phyloP scores from a whole-genome alignment of 2,888 invertebrate species.

The Creontiades dilutus region DNA sequence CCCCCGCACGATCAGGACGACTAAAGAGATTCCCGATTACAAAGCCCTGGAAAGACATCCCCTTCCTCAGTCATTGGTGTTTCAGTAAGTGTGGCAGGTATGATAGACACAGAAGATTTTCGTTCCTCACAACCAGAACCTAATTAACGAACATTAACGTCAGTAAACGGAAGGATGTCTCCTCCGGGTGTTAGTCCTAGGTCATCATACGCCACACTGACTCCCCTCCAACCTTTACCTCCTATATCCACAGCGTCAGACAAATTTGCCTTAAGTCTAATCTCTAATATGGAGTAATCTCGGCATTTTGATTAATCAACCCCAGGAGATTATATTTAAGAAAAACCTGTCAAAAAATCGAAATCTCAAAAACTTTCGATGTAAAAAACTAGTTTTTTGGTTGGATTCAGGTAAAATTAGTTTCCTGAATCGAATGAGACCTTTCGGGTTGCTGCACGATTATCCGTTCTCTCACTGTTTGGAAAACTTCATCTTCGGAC shows the following conservation, averaged over 20 bases:
- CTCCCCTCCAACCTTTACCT: conserved; percentile 96
- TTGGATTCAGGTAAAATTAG: too few species aligned
- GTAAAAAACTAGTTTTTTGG: too few species aligned
- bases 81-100: conserved; percentile 85
- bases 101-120: conserved; percentile 85
- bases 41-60: conserved; percentile 84
- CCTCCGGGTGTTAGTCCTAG: conserved; percentile 93
- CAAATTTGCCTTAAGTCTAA: conserved; percentile 95
- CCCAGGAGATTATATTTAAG: too few species aligned
- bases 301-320: too few species aligned
- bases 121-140: conserved; percentile 90
- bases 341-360: too few species aligned
- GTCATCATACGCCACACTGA: conserved; percentile 95
- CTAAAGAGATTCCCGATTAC: conserved; percentile 82
- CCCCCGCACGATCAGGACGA: conserved; percentile 79
- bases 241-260: conserved; percentile 99
- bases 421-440: too few species aligned
- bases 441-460: too few species aligned
- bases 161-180: conserved; percentile 94
- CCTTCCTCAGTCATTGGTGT: conserved; percentile 82
- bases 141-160: conserved; percentile 94
- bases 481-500: too few species aligned
- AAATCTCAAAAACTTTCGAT: too few species aligned
- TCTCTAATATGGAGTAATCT: too few species aligned
- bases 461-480: too few species aligned